Base-by-base conservation (phyloP, 2,797 vertebrate species). In the Anguilla pacifica region DNA sequence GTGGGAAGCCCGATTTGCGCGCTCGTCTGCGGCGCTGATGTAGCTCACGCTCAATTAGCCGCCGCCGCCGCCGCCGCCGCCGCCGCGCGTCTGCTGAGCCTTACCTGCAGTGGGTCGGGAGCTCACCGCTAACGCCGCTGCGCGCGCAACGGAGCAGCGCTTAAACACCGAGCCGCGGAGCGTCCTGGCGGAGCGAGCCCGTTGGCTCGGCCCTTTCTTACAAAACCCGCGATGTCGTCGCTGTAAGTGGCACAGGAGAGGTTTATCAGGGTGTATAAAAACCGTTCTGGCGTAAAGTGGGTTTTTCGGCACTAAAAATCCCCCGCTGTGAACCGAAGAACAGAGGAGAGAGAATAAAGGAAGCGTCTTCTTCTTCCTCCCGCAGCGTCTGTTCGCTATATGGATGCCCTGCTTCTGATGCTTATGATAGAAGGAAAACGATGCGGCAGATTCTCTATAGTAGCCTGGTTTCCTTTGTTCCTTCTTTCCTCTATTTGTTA, bases 1-100 rank as follows among this genome's bases (percentile, higher is more conserved):
- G 39, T 3, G 28, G 70, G 9, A 35, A 74, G 70, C 28, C 70
- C 35, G 1, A 74, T 31, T 35, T 74, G 70, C 15, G 70, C 70
- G 2, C 6, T 72, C 70, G 10, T 72, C 31, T 77, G 72, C 43
- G 31, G 35, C 5, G 72, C 72, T 43, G 43, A 43, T 77, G 72
- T 19, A 77, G 72, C 35, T 74, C 15, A 77, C 43, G 72, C 72
- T 77, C 28, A 77, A 77, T 77, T 77, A 39, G n/a, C n/a, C n/a
- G n/a, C n/a, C n/a, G n/a, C n/a, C n/a, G 31, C 31, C 31, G 35
- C 35, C 35, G 35, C 35, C 35, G 31, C 43, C 72, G 17, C 43
- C 15, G 31, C 35, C 13, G 35, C 35, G 9, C 72, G 15, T 77
- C 35, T 77, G 72, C 35, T 39, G 28, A 43, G 35, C 43, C 22